Conservation (phyloP, 1,140 invertebrate genomes). For the Micrasema minimum region DNA sequence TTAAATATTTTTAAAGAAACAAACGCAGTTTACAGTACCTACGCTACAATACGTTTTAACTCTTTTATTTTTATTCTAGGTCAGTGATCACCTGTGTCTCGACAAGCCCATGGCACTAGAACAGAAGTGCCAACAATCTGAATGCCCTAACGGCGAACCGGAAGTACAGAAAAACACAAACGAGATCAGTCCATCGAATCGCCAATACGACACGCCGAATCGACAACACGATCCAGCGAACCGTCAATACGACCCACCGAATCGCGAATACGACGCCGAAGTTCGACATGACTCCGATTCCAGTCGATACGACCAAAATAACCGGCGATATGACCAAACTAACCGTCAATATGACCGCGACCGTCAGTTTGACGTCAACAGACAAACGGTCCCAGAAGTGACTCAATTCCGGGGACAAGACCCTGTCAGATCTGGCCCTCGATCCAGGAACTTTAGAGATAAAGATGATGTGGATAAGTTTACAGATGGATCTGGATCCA, state of each 20-base stretch:
- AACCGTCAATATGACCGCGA: conserved; percentile 16
- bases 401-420: conserved; percentile 7
- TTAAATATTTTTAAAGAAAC: too few species aligned
- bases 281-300: not conserved
- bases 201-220: conserved; percentile 14
- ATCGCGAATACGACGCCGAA: not conserved
- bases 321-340: not conserved
- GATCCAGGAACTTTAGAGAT: conserved; percentile 27
- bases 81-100: conserved; percentile 40
- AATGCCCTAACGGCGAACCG: conserved; percentile 24
- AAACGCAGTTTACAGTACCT: too few species aligned
- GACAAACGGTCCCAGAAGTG: not conserved
- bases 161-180: conserved; percentile 5
- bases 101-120: conserved; percentile 37
- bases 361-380: not conserved
- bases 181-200: conserved; percentile 36
- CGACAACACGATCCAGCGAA: conserved; percentile 1
- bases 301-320: conserved; percentile 9
- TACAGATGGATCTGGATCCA: conserved; percentile 27
- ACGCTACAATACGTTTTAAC: too few species aligned
- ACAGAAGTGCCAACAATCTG: conserved; percentile 44
- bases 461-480: conserved; percentile 44
- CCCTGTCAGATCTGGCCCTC: not conserved
- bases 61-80: conserved; percentile 24
- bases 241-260: conserved; percentile 23